Conservation (phyloP, 2,888 invertebrate species). For the Dryobotodes eremita region DNA sequence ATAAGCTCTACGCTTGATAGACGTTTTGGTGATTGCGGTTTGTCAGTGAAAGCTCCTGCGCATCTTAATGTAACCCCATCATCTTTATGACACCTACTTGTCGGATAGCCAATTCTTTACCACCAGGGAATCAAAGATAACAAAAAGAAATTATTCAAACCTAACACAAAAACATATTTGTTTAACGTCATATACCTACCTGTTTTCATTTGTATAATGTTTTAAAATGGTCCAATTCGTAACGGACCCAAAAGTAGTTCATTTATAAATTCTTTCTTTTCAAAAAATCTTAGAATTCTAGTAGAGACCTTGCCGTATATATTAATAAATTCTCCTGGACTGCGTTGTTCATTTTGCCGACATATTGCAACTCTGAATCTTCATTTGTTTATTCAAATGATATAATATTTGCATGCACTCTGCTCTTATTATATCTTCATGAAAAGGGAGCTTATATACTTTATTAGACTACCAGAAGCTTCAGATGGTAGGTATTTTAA, state of each 20-base stretch:
- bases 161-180: no score
- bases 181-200: no score
- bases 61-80: background rate
- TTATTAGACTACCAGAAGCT: background rate
- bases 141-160: no score
- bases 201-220: background rate
- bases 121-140: background rate
- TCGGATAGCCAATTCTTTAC: background rate
- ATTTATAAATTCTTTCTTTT: background rate
- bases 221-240: background rate
- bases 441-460: conserved; percentile 5
- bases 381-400: conserved; percentile 49
- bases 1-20: background rate
- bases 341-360: conserved; percentile 1
- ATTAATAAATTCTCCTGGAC: conserved; percentile 17
- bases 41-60: background rate
- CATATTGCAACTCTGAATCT: conserved; percentile 48
- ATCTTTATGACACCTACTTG: background rate
- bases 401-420: conserved; percentile 39
- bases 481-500: background rate
- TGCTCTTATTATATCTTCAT: conserved; percentile 3
- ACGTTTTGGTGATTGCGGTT: background rate
- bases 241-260: background rate
- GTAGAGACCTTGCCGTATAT: background rate
- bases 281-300: conserved; percentile 20